These are phyloP conservation scores for Eupithecia pulchellata DNA, from an alignment of 2,888 invertebrate species.

Conservation along the genomic window DNA sequence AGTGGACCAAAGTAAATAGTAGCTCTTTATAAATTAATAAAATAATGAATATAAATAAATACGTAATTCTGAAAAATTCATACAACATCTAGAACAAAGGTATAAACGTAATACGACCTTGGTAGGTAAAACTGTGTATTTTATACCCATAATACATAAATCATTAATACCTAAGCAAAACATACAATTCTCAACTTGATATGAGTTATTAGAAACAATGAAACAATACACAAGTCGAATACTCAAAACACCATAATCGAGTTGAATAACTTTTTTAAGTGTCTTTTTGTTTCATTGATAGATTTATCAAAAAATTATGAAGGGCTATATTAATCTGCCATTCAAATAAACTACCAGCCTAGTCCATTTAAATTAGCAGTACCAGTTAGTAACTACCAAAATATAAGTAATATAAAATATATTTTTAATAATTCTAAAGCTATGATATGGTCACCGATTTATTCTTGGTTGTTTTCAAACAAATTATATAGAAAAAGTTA, in stretches of 20 bases:
- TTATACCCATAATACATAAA: neutral
- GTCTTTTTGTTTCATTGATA: neutral
- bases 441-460: conserved; percentile 6
- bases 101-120: neutral
- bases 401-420: neutral
- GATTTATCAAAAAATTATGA: neutral
- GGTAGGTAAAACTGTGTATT: neutral
- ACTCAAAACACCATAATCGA: neutral
- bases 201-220: neutral
- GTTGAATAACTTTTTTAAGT: neutral
- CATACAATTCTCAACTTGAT: neutral
- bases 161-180: too few species aligned
- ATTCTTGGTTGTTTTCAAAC: neutral
- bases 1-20: neutral
- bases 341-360: conserved; percentile 13
- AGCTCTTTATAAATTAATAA: neutral
- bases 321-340: neutral
- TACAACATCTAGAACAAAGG: neutral
- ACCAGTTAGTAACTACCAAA: neutral
- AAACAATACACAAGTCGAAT: neutral
- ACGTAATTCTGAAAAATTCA: neutral
- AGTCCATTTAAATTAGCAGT: neutral
- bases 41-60: neutral
- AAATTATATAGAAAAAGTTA: neutral
- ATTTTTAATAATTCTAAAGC: neutral